Evolutionary conservation across 2,797 vertebrate genomes (phyloP).

Genomic region (Coluber constrictor): DNA sequence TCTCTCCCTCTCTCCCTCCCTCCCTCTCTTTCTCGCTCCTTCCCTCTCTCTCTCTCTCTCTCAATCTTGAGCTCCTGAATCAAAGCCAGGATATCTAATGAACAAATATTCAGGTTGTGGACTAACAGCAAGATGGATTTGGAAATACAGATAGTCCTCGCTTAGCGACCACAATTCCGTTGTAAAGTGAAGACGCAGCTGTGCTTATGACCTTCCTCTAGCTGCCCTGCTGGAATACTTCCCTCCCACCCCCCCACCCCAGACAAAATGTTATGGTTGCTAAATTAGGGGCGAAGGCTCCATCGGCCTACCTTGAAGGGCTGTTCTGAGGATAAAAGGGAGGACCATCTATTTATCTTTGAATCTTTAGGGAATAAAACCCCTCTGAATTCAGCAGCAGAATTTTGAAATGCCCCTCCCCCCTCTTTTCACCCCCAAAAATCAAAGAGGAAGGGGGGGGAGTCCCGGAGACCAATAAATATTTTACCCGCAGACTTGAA

Average conservation of each 20-base stretch:
- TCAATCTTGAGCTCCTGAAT: not conserved
- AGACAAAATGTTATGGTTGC: not conserved
- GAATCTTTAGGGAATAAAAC: not conserved
- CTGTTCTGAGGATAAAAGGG: no score
- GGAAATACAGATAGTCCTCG: not conserved
- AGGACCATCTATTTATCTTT: not conserved
- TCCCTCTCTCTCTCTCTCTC: no score
- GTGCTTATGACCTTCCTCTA: not conserved
- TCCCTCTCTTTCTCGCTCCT: rapidly evolving
- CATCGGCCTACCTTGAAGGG: not conserved
- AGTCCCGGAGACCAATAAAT: constrained; percentile 66
- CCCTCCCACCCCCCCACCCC: not conserved
- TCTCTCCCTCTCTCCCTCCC: no score
- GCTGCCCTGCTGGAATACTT: not conserved
- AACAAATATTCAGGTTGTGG: not conserved
- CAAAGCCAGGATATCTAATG: not conserved
- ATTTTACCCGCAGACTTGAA: constrained; percentile 64
- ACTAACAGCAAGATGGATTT: not conserved
- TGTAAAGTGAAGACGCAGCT: not conserved
- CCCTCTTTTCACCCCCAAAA: not conserved
- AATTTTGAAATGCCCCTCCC: not conserved
- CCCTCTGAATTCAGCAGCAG: not conserved
- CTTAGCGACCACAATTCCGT: not conserved
- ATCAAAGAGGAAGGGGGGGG: not conserved
- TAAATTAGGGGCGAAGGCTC: not conserved